These are phyloP conservation scores for Holotrichia oblita DNA, from an alignment of 1,140 invertebrate genomes.

Conservation along the genomic window DNA sequence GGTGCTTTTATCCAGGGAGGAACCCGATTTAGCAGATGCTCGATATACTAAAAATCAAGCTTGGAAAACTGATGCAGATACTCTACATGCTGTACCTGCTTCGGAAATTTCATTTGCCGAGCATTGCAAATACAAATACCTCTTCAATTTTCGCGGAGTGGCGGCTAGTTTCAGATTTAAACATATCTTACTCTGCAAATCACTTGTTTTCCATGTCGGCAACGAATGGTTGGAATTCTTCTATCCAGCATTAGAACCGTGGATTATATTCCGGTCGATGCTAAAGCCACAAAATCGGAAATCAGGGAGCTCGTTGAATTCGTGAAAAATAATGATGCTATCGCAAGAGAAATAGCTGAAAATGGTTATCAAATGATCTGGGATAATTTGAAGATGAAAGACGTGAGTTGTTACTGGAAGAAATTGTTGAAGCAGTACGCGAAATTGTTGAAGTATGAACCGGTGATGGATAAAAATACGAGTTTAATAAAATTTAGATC, in stretches of 20 bases:
- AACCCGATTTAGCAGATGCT: conserved; percentile 86
- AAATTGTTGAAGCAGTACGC: conserved; percentile 81
- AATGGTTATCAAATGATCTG: conserved; percentile 84
- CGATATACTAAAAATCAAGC: conserved; percentile 98
- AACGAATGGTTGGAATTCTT: conserved; percentile 97
- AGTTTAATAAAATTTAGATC: conserved; percentile 67
- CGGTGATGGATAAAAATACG: conserved; percentile 57
- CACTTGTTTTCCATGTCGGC: conserved; percentile 95
- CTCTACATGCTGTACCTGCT: conserved; percentile 83
- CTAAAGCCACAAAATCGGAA: conserved; percentile 72
- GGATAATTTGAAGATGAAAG: conserved; percentile 83
- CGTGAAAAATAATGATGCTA: conserved; percentile 78
- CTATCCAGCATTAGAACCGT: conserved; percentile 89
- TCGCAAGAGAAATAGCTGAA: conserved; percentile 84
- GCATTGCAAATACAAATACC: conserved; percentile 93
- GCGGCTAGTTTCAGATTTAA: conserved; percentile 97
- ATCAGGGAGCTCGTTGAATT: conserved; percentile 80
- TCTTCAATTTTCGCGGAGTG: conserved; percentile 97
- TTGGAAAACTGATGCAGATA: conserved; percentile 94
- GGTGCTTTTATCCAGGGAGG: conserved; percentile 82
- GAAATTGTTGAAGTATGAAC: conserved; percentile 78
- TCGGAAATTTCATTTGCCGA: conserved; percentile 89
- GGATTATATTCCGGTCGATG: conserved; percentile 92
- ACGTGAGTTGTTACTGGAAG: conserved; percentile 90
- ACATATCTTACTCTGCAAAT: conserved; percentile 93